Conservation (phyloP, 1,140 invertebrate genomes). For the Cardiocondyla obscurior region DNA sequence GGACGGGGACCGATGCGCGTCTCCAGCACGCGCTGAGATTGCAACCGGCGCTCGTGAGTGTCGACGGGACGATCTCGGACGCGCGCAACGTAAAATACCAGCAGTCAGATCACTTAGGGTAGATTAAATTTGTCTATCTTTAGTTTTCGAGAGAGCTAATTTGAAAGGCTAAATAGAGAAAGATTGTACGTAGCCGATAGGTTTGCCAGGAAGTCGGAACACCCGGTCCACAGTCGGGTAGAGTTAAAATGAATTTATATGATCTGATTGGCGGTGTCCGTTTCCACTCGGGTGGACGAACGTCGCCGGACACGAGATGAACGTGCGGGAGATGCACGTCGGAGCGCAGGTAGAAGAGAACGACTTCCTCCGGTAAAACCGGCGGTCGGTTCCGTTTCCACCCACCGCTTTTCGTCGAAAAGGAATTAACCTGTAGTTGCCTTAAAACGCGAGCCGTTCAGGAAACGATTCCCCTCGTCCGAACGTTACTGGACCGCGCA, state of each 20-base stretch:
- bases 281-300: too few species aligned
- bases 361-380: conserved; percentile 62
- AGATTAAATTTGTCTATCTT: too few species aligned
- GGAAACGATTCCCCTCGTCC: conserved; percentile 2
- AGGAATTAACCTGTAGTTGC: conserved; percentile 32
- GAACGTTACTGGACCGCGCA: background rate
- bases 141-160: too few species aligned
- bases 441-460: background rate
- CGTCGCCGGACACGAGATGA: conserved; percentile 50
- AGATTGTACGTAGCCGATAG: too few species aligned
- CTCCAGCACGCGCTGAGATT: conserved; percentile 21
- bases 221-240: too few species aligned
- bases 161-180: too few species aligned
- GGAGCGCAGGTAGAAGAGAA: conserved; percentile 25
- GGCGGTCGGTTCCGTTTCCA: conserved; percentile 41
- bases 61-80: conserved; percentile 39
- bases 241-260: too few species aligned
- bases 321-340: conserved; percentile 43
- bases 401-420: conserved; percentile 4
- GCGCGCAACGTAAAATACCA: too few species aligned
- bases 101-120: too few species aligned
- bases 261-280: too few species aligned
- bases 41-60: background rate
- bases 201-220: too few species aligned
- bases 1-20: conserved; percentile 12